Evolutionary conservation across 2,113 vertebrate genomes (phyloP), one percentile per base, ranked within the genome.

Genomic region (Hepsetus odoe): DNA sequence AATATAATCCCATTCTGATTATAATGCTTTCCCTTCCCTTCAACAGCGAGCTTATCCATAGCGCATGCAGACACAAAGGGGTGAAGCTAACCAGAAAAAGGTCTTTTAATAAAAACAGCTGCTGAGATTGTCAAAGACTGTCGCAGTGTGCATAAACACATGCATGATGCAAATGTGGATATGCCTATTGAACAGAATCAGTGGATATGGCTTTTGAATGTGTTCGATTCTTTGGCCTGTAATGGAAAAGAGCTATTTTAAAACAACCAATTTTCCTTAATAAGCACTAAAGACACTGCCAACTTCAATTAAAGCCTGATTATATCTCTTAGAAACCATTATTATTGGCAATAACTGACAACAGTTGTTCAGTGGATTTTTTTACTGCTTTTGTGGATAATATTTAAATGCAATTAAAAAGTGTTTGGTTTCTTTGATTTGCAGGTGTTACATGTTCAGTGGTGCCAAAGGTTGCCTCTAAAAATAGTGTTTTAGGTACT

Each of bases 81-180:
- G 51, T 32, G 30, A 30, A 28, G 74, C 86, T 87, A 90, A 85
- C 72, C 76, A 82, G 84, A 88, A 87, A n/a, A 87, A 86, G 85
- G 83, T 82, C 76, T 84, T 84, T 89, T 87, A 76, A 58, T 64
- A 59, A 55, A 88, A 86, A 82, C 84, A 78, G 68, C 82, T 88
- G 61, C 11, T 18, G 77, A 72, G 88, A 84, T 89, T 85, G 81
- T 88, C 76, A 87, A 90, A 90, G 84, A 81, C 81, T 65, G 70
- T 82, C 82, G 87, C 86, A 88, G 83, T 86, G 83, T 77, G 66
- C 82, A 13, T 70, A 85, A 88, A 88, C 59, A 49, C 65, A 86
- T 89, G 85, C 85, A 59, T 51, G 74, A 91, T 92, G 89, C 85
- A 90, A 89, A 92, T 90, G 81, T 82, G 82, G 82, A 86, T 88